Percentiles rank a stretch among this genome's conserved stretches.
These are phyloP conservation scores for Oceanodroma tethys DNA, from an alignment of 2,113 vertebrate genomes.

Conservation along the genomic window DNA sequence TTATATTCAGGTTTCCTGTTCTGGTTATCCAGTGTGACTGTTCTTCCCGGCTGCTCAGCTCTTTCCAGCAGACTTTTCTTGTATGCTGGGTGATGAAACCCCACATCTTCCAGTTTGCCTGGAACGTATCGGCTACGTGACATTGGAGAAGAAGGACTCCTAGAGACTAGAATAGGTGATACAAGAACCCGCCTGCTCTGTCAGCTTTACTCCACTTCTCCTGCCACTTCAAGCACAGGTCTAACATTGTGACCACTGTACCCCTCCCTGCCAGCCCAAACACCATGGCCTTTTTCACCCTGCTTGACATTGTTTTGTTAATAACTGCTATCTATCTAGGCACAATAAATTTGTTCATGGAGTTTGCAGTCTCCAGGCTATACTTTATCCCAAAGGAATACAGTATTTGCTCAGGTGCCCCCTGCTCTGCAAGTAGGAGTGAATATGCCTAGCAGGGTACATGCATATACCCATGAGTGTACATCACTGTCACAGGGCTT, in stretches of 20 bases:
- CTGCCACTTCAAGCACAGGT: background rate
- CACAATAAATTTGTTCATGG: background rate
- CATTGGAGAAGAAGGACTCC: background rate
- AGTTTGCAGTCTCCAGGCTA: background rate
- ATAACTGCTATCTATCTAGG: background rate
- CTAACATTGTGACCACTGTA: background rate
- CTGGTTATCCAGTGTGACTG: background rate
- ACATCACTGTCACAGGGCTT: background rate
- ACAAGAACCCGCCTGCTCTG: background rate
- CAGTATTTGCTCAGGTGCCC: background rate
- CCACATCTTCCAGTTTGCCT: background rate
- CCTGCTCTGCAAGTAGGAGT: background rate
- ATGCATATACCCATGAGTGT: too few species aligned
- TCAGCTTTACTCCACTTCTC: background rate
- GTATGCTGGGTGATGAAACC: rapidly evolving
- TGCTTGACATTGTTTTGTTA: background rate
- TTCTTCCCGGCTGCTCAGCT: background rate
- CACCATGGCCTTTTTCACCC: background rate
- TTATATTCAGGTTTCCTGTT: background rate
- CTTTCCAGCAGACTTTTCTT: background rate
- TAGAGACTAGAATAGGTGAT: background rate
- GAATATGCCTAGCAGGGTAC: background rate
- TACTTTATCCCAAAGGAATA: background rate
- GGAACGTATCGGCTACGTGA: background rate
- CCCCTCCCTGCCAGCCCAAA: background rate